Evolutionary conservation across 1,140 invertebrate genomes (phyloP), one percentile per base, ranked within the genome.

Genomic region (Drosophila bifasciata): DNA sequence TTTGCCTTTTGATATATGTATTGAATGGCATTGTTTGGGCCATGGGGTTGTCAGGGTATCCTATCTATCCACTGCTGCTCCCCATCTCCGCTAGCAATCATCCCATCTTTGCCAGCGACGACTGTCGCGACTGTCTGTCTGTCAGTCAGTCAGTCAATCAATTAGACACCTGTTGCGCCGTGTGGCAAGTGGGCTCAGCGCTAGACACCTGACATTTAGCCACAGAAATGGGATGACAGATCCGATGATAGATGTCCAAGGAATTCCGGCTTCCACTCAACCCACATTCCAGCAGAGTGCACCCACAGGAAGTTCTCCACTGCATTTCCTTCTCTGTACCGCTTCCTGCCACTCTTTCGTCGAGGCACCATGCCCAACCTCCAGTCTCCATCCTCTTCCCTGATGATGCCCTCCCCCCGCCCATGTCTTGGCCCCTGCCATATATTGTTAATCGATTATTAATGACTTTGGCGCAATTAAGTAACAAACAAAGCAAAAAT

Each of bases 381-480:
- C n/a, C 63, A 51, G 60, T 4, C 13, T 9, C 58, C 57, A 40
- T 28, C 15, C 2, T 23, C 36, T 46, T 19, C 36, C 13, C 45
- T 36, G 25, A 32, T 19, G 46, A 41, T 67, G 58, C 58, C 79
- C 64, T 59, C 48, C 61, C 56, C 46, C 11, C 11, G 28, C 8
- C 9, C 28, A 3, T 11, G 9, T 32, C 28, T 32, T 32, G 3
- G 28, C 32, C 32, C 13, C 32, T 36, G 61, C 19, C 66, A 49
- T 64, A 60, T 51, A 64, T 73, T 53, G 69, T 67, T 89, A 89
- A 89, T 89, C 85, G 85, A 84, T 89, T 89, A 89, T 85, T 81
- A 85, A 89, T 81, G 85, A 79, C 85, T 89, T 76, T 89, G 80
- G 66, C 63, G 76, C 76, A 84, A 89, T 89, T 83, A 89, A 70